These are phyloP conservation scores for Metopolophium dirhodum DNA, from an alignment of 1,140 invertebrate genomes.

Conservation along the genomic window DNA sequence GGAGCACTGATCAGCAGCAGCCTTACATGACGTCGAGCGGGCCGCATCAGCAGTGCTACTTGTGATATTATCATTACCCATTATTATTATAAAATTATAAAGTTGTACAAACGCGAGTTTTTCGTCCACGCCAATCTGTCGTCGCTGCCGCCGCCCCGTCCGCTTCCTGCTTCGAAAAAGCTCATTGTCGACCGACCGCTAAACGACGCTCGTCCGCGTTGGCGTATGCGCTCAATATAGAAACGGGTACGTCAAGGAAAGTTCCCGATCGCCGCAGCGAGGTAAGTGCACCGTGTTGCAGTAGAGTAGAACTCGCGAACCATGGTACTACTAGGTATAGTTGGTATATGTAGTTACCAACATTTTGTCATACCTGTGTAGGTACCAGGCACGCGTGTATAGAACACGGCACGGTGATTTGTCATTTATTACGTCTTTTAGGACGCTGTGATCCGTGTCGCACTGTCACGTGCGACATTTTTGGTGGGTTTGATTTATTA, in stretches of 20 bases:
- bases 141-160: not conserved
- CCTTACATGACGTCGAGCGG: too few species aligned
- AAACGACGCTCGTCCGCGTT: not conserved
- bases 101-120: not conserved
- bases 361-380: not conserved
- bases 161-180: not conserved
- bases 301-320: not conserved
- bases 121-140: not conserved
- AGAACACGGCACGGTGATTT: too few species aligned
- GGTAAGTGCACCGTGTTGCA: not conserved
- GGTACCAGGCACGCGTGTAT: too few species aligned
- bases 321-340: too few species aligned
- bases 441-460: too few species aligned
- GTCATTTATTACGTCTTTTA: not conserved
- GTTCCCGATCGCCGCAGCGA: slow-evolving; percentile 37
- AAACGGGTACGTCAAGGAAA: slow-evolving; percentile 44
- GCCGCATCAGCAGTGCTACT: too few species aligned
- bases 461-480: not conserved
- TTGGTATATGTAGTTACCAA: not conserved
- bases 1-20: too few species aligned
- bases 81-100: too few species aligned
- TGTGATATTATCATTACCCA: too few species aligned
- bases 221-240: slow-evolving; percentile 22
- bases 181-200: not conserved
- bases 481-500: not conserved